Conservation (phyloP, 2,113 vertebrate genomes). For the Crotalus tigris region DNA sequence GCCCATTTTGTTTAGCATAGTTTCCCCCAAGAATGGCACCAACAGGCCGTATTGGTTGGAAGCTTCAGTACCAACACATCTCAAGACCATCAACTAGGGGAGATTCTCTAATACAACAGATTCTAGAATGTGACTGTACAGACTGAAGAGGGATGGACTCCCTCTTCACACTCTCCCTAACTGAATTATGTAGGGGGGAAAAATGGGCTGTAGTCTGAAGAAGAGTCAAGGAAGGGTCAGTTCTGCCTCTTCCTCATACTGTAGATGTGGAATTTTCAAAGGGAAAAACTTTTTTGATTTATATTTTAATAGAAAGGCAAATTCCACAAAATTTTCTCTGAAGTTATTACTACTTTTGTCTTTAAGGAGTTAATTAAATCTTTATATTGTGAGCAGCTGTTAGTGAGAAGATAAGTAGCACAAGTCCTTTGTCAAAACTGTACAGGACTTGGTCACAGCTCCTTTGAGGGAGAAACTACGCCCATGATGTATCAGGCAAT, state of each 20-base stretch:
- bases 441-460: background rate
- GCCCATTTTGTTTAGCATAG: background rate
- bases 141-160: background rate
- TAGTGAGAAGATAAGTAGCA: background rate
- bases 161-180: background rate
- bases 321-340: background rate
- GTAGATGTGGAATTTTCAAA: background rate
- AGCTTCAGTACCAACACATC: background rate
- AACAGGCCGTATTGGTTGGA: background rate
- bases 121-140: too few species aligned
- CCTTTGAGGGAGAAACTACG: background rate
- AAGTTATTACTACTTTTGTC: background rate
- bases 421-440: background rate
- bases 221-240: background rate
- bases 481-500: background rate
- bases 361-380: background rate
- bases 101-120: background rate
- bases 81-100: background rate
- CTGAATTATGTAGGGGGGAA: background rate
- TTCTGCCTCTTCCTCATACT: background rate
- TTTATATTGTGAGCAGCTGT: background rate
- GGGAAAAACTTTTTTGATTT: background rate
- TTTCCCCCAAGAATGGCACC: background rate
- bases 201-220: background rate
- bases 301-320: background rate